These are phyloP conservation scores for Ectropis crepuscularia DNA, from an alignment of 2,888 invertebrate species.

Conservation along the genomic window DNA sequence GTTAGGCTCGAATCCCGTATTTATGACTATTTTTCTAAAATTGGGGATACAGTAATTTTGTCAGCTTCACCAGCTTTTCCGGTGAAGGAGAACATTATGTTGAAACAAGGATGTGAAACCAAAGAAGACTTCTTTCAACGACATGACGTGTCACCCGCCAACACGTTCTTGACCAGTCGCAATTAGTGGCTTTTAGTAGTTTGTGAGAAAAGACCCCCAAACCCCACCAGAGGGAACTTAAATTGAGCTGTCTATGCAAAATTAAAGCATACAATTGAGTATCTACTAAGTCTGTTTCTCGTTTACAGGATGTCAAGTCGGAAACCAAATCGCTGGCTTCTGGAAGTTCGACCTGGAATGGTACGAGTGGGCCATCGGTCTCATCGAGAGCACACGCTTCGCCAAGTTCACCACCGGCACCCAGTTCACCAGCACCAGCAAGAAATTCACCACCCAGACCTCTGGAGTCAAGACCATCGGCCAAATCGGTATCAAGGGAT, in stretches of 20 bases:
- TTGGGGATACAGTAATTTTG: no score
- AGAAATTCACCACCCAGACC: constrained; percentile 50
- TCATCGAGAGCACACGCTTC: constrained; percentile 71
- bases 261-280: no score
- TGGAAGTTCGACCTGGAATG: constrained; percentile 86
- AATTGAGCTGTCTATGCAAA: no score
- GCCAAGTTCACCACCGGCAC: constrained; percentile 59
- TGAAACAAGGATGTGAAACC: no score
- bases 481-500: constrained; percentile 47
- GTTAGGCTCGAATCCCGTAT: no score
- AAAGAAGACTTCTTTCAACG: background rate
- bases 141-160: no score
- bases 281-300: constrained; percentile 3
- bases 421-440: constrained; percentile 55
- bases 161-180: background rate
- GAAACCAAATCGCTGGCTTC: constrained; percentile 85
- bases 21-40: no score
- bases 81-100: no score
- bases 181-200: no score
- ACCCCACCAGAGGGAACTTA: no score
- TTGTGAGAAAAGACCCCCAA: no score
- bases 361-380: constrained; percentile 81
- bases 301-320: constrained; percentile 78
- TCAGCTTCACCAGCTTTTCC: no score
- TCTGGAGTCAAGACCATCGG: constrained; percentile 40